Evolutionary conservation across 2,797 vertebrate genomes (phyloP).

Genomic region (Hephaestus fuliginosus): DNA sequence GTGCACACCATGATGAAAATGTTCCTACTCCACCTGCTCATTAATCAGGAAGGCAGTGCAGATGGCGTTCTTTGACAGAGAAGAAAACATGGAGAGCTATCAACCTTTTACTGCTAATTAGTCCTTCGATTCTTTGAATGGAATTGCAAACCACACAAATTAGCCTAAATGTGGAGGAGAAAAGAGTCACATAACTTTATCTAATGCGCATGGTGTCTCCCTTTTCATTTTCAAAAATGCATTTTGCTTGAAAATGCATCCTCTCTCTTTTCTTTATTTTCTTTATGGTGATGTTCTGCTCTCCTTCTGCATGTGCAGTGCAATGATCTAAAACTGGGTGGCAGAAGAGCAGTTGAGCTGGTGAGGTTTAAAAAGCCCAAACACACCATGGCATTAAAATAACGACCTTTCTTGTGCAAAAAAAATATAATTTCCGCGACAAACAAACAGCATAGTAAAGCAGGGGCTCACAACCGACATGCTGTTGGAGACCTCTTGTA

Average conservation of each 20-base stretch:
- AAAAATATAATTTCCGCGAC: conserved; percentile 5
- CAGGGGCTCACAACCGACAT: neutral
- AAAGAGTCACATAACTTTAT: conserved; percentile 55
- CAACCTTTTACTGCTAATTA: conserved; percentile 80
- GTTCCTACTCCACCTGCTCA: conserved; percentile 81
- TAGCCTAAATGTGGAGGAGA: conserved; percentile 63
- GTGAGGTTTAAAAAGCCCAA: neutral
- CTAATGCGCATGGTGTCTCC: conserved; percentile 4
- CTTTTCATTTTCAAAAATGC: conserved; percentile 11
- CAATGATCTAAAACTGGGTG: neutral
- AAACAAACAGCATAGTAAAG: conserved; percentile 4
- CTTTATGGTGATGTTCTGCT: neutral
- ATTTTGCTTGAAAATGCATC: conserved; percentile 17
- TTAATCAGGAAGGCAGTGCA: conserved; percentile 82
- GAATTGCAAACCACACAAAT: conserved; percentile 74
- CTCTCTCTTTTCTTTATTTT: neutral
- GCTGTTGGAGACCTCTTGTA: conserved; percentile 11
- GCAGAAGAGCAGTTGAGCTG: neutral
- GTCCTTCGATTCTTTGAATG: conserved; percentile 78
- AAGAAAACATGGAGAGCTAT: conserved; percentile 77
- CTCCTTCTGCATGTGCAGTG: neutral
- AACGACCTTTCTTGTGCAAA: neutral
- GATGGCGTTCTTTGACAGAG: conserved; percentile 83
- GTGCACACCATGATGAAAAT: conserved; percentile 76
- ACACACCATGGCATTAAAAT: neutral